Evolutionary conservation across 1,140 invertebrate species (phyloP).

Genomic region (Arion vulgaris): DNA sequence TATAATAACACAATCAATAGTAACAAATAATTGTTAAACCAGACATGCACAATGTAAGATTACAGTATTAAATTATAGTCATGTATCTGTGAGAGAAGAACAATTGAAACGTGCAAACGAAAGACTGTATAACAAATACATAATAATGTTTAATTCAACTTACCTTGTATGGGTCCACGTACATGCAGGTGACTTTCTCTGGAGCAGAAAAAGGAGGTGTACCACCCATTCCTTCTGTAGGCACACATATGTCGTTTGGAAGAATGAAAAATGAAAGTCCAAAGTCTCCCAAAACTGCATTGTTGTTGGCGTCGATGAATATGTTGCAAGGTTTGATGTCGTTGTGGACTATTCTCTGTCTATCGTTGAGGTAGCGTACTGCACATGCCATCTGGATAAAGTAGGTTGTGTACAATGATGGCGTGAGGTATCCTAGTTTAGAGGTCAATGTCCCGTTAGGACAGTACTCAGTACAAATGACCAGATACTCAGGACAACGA

Average conservation of each 20-base stretch:
- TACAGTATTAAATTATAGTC: no score
- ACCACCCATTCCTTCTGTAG: not conserved
- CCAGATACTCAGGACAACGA: not conserved
- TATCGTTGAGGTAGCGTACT: not conserved
- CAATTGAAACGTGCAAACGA: no score
- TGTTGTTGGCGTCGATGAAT: not conserved
- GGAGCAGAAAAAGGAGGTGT: not conserved
- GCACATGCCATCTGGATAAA: not conserved
- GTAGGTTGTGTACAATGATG: not conserved
- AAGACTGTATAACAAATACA: no score
- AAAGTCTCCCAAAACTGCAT: not conserved
- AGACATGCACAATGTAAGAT: no score
- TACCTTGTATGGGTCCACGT: not conserved
- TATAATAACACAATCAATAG: no score
- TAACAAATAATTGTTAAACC: no score
- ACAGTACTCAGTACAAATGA: slow-evolving; percentile 14
- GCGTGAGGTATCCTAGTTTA: not conserved
- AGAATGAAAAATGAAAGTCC: not conserved
- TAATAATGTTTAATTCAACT: no score
- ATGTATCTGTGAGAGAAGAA: no score
- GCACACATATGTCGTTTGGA: not conserved
- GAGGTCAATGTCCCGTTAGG: not conserved
- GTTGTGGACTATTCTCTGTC: not conserved
- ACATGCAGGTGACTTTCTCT: not conserved
- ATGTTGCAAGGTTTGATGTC: not conserved